Conservation (phyloP, 2,797 vertebrate genomes). For the Fringilla coelebs region DNA sequence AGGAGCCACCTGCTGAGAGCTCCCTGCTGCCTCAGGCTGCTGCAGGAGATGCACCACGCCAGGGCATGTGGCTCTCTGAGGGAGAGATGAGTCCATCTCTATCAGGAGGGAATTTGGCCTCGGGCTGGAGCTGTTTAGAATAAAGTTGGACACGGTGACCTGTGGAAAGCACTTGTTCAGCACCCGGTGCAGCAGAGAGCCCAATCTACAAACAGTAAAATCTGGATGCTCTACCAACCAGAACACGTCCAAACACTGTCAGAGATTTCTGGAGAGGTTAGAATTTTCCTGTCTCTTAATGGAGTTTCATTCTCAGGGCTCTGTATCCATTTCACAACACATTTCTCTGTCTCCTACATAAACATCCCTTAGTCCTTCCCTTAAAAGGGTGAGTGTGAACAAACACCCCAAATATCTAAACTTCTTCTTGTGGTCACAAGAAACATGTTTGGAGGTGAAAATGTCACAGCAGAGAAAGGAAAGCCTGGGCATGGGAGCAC, state of each 20-base stretch:
- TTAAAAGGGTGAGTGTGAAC: background rate
- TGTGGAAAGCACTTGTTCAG: constrained; percentile 39
- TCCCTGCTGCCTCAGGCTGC: background rate
- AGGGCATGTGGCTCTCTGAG: background rate
- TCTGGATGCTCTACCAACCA: constrained; percentile 6
- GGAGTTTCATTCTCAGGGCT: background rate
- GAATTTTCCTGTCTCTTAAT: background rate
- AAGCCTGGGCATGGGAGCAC: background rate
- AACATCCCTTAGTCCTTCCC: background rate
- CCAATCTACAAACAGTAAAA: background rate
- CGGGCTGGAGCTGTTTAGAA: constrained; percentile 18
- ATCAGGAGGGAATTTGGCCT: constrained; percentile 11
- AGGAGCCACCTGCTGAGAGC: background rate
- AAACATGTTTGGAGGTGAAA: background rate
- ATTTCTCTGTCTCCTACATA: background rate
- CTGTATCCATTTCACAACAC: background rate
- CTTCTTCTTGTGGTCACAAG: background rate
- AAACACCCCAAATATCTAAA: background rate
- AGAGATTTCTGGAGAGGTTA: background rate
- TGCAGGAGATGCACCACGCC: background rate
- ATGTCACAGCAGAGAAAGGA: background rate
- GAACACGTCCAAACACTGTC: background rate
- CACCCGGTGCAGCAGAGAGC: constrained; percentile 30
- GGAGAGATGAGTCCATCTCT: background rate
- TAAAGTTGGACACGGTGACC: constrained; percentile 11